These are phyloP conservation scores for Muscicapa striata DNA, from an alignment of 2,797 vertebrate species.

Conservation along the genomic window DNA sequence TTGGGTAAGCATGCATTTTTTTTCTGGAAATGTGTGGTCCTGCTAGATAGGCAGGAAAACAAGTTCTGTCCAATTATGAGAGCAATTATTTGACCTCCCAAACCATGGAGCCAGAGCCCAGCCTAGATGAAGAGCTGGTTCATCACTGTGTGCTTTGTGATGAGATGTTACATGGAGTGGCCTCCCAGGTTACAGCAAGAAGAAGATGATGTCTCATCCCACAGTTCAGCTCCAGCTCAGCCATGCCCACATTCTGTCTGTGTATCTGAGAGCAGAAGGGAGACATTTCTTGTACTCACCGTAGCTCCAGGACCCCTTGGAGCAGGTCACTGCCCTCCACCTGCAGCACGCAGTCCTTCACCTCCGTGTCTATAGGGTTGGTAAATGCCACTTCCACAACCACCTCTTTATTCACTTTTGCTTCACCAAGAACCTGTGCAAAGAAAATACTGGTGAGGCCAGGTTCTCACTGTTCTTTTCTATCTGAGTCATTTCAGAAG, in stretches of 20 bases:
- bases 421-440: constrained; percentile 64
- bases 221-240: background rate
- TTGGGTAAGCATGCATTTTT: background rate
- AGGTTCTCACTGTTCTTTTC: background rate
- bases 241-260: background rate
- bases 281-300: constrained; percentile 59
- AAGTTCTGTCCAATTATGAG: background rate
- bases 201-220: background rate
- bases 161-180: background rate
- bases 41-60: constrained; percentile 4
- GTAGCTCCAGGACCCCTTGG: constrained; percentile 62
- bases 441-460: background rate
- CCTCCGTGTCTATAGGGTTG: constrained; percentile 67
- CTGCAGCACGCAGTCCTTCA: constrained; percentile 72
- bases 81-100: background rate
- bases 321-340: constrained; percentile 77
- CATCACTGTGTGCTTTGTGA: background rate
- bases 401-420: constrained; percentile 59
- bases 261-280: background rate
- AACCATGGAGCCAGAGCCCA: background rate
- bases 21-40: background rate
- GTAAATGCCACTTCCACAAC: constrained; percentile 73
- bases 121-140: background rate
- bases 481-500: background rate
- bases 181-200: background rate